A percentile compares a stretch with the other conserved stretches of the same genome.
Conservation (phyloP, 2,888 invertebrate genomes). For the Hirtodrosophila trivittata region DNA sequence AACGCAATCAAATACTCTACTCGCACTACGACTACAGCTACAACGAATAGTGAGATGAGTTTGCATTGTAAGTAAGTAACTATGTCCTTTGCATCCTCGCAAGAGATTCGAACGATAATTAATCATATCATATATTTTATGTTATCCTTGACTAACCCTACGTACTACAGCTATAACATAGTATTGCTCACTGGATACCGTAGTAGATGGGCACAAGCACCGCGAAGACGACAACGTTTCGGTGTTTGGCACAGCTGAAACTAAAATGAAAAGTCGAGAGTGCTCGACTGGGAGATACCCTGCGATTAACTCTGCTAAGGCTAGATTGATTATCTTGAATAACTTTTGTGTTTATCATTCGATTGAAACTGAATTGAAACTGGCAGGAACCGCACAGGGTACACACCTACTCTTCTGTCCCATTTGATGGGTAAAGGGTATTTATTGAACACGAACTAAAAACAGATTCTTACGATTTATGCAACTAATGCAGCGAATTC, state of each 20-base stretch:
- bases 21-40: constrained; percentile 40
- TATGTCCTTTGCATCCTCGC: constrained; percentile 36
- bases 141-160: constrained; percentile 47
- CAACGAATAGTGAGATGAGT: constrained; percentile 23
- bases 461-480: constrained; percentile 27
- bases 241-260: constrained; percentile 42
- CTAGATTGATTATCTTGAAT: no score
- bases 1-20: not conserved
- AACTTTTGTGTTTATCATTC: no score
- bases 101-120: constrained; percentile 45
- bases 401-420: not conserved
- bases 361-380: no score
- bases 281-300: not conserved
- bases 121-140: constrained; percentile 64
- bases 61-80: no score
- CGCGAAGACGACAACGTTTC: constrained; percentile 20
- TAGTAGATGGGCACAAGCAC: constrained; percentile 52
- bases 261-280: constrained; percentile 1
- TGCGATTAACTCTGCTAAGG: not conserved
- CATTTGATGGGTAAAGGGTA: constrained; percentile 1
- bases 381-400: no score
- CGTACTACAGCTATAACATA: constrained; percentile 39
- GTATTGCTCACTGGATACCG: constrained; percentile 80
- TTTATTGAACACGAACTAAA: not conserved
- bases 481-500: constrained; percentile 53